Base-by-base conservation (phyloP, 2,797 vertebrate species). In the Gila robusta region DNA sequence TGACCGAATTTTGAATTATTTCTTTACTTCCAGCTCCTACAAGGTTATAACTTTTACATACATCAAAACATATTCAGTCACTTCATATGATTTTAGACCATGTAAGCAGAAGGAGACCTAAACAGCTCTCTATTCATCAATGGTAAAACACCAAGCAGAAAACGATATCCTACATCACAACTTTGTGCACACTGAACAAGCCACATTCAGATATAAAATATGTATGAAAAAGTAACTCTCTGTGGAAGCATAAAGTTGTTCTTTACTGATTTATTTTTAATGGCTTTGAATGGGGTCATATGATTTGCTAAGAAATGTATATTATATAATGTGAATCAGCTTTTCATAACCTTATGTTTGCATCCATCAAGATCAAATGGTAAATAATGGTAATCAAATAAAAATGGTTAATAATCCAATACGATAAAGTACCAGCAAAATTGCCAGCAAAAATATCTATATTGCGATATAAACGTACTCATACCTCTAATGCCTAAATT, bases 21-120 rank as follows among this genome's bases (percentile, higher is more conserved):
- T 14, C 2, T 23, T 47, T 11, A 21, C 19, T 21, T 70, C 3
- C 52, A 26, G 78, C 81, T 79, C 69, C 11, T 59, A 78, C 91
- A 90, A 86, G 44, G 35, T 77, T 28, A 39, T 21, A 77, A 69
- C 59, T 19, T 54, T 16, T 64, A 64, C 71, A 23, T 74, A 16
- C 7, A 74, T 62, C 41, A 71, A 47, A 56, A 37, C 32, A 56
- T 6, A 73, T 41, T 12, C 11, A 49, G 69, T 37, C 19, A 23
- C 11, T 83, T 77, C 6, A 56, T 21, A 59, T 77, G 52, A 77
- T 54, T 32, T 37, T 4, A 19, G 23, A 37, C 17, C 11, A 49
- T 37, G 4, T 49, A 26, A 74, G 21, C 28, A 74, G 26, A 83
- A 49, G 3, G 4, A 56, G 32, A 32, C 62, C 62, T 64, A 64